Evolutionary conservation across 2,888 invertebrate species (phyloP).

Genomic region (Sinhomidia bicolor): DNA sequence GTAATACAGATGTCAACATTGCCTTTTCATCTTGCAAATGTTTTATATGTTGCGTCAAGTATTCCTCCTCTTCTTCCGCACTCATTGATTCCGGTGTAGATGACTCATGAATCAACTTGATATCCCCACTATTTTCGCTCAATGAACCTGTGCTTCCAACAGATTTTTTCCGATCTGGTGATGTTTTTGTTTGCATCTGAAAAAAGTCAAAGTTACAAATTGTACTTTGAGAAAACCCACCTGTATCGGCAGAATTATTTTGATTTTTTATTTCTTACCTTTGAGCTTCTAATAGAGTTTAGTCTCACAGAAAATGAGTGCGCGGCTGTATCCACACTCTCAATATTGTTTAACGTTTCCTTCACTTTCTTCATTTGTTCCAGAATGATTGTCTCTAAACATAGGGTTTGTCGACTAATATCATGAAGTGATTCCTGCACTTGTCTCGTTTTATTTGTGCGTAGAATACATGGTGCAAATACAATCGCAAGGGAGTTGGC

Average conservation of each 20-base stretch:
- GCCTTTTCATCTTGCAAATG: conserved; percentile 85
- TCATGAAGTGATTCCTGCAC: conserved; percentile 96
- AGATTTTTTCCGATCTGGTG: conserved; percentile 75
- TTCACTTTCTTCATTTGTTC: conserved; percentile 93
- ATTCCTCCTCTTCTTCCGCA: conserved; percentile 80
- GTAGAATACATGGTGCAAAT: conserved; percentile 94
- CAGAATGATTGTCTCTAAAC: conserved; percentile 94
- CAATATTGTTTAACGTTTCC: conserved; percentile 93
- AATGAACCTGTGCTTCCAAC: conserved; percentile 77
- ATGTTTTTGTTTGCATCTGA: conserved; percentile 74
- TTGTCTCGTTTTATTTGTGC: conserved; percentile 92
- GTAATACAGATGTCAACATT: conserved; percentile 89
- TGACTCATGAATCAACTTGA: conserved; percentile 73
- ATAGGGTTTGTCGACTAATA: conserved; percentile 93
- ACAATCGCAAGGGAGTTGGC: conserved; percentile 95
- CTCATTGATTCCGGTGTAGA: conserved; percentile 78
- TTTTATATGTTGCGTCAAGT: conserved; percentile 76
- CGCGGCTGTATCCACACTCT: conserved; percentile 92
- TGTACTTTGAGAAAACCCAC: too few species aligned
- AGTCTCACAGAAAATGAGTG: conserved; percentile 92
- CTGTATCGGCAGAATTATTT: background rate
- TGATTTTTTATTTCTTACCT: too few species aligned
- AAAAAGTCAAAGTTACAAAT: background rate
- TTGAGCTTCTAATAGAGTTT: conserved; percentile 88
- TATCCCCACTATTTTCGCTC: conserved; percentile 76